Evolutionary conservation across 2,888 invertebrate species (phyloP).

Genomic region (Oscheius sp.): DNA sequence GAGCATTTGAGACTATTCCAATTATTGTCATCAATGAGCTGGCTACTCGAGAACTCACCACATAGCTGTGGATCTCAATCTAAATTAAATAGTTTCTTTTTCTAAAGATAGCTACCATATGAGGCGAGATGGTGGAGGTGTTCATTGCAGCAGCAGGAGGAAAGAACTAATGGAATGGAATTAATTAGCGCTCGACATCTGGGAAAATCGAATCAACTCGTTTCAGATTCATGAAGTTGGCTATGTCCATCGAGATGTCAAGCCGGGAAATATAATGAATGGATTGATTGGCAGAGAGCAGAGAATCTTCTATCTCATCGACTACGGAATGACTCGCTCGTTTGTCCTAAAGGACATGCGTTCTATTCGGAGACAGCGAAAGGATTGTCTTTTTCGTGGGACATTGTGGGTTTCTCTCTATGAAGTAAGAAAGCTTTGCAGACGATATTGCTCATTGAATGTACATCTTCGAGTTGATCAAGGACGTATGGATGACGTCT

Average conservation of each 20-base stretch:
- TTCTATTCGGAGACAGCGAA: not conserved
- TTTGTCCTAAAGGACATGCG: not conserved
- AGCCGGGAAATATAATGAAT: slow-evolving; percentile 57
- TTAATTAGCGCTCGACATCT: not conserved
- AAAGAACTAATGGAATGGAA: too few species aligned
- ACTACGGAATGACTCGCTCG: slow-evolving; percentile 37
- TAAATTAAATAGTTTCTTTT: not conserved
- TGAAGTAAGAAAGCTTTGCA: too few species aligned
- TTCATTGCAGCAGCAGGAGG: too few species aligned
- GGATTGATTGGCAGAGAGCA: slow-evolving; percentile 42
- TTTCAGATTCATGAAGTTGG: slow-evolving; percentile 45
- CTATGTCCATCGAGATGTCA: slow-evolving; percentile 55
- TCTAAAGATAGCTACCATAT: too few species aligned
- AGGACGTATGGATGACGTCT: slow-evolving; percentile 26
- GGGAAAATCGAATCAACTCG: not conserved
- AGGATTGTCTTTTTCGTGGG: slow-evolving; percentile 7
- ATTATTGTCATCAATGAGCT: not conserved
- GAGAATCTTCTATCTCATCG: slow-evolving; percentile 46
- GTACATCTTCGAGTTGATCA: not conserved
- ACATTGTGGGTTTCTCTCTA: too few species aligned
- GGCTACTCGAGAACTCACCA: not conserved
- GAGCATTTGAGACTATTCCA: not conserved
- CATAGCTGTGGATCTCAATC: not conserved
- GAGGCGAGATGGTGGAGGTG: too few species aligned
- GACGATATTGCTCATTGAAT: slow-evolving; percentile 22